Evolutionary conservation across 2,888 invertebrate genomes (phyloP), one percentile per base, ranked within the genome.

Genomic region (Gerris lacustris): DNA sequence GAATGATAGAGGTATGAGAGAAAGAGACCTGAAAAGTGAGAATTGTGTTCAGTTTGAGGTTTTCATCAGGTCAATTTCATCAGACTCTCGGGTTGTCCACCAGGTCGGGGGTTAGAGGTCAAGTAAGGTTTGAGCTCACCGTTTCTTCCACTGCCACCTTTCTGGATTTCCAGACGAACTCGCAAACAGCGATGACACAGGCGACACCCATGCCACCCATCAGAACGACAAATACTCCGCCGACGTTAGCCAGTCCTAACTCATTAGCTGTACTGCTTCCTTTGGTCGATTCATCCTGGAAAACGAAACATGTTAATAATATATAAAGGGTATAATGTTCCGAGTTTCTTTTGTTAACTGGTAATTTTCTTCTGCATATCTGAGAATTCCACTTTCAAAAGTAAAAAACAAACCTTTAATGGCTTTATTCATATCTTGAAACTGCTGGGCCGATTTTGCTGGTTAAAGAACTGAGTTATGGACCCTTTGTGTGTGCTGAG

Each of bases 161-260:
- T 78, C 94, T 86, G 66, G 94, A 92, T 82, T 95, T 96, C 94
- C 94, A 95, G 18, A 94, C 91, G 81, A 97, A 96, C 81, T 97
- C 96, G 79, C 94, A 91, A 73, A 97, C 92, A 17, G 96, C 95
- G 76, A 95, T 92, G 74, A 94, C 90, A 79, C 93, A 92, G 6
- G 95, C 94, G 67, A 94, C 89, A 6, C 91, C 91, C 88, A 92
- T 90, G 5, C 95, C 95, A 55, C 91, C 92, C 88, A 95, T 91
- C 69, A 96, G 85, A 0, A 96, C 94, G n/a, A 96, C 94, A 81
- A 96, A 96, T 6, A 96, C 95, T 6, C 96, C 96, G 63, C 96
- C 96, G 44, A 96, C 95, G 82, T 98, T 97, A 55, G 94, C 94
- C 76, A 99, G 84, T 0, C 95, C 95, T 73, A 97, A 83, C 81